These are phyloP conservation scores for Drosophila obscura DNA, from an alignment of 1,140 invertebrate species.

Conservation along the genomic window DNA sequence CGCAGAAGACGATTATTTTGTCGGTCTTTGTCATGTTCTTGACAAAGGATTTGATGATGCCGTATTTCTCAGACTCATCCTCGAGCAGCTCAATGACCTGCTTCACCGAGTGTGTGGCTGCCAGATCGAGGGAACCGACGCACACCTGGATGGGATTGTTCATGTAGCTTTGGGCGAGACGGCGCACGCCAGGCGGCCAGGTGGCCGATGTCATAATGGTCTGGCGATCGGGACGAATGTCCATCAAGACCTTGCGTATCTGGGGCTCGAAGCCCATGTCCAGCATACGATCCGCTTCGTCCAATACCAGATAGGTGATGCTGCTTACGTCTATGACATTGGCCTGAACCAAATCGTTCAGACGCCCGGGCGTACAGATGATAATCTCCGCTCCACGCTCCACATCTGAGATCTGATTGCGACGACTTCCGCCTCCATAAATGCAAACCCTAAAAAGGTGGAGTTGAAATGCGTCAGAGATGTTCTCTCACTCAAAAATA, in stretches of 20 bases:
- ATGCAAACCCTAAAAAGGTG: constrained; percentile 88
- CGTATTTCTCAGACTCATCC: constrained; percentile 90
- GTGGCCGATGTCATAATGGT: constrained; percentile 95
- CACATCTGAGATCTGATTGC: constrained; percentile 89
- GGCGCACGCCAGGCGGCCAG: constrained; percentile 93
- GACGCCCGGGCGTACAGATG: constrained; percentile 94
- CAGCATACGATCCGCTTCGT: constrained; percentile 93
- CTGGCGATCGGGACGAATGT: constrained; percentile 91
- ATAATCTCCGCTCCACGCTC: constrained; percentile 92
- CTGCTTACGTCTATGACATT: constrained; percentile 88
- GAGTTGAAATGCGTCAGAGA: background rate
- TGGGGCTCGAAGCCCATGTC: constrained; percentile 95
- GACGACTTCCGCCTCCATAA: constrained; percentile 92
- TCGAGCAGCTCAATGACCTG: constrained; percentile 90
- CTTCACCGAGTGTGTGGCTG: constrained; percentile 92
- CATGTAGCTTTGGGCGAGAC: constrained; percentile 93
- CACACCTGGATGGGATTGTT: constrained; percentile 94
- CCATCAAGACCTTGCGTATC: constrained; percentile 91
- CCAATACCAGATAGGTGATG: constrained; percentile 95
- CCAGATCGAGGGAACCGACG: constrained; percentile 93
- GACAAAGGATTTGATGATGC: constrained; percentile 73
- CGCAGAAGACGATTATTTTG: constrained; percentile 95
- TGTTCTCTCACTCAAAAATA: background rate
- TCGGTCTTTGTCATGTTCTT: constrained; percentile 87
- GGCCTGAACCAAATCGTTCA: constrained; percentile 91